A percentile compares a stretch with the other conserved stretches of the same genome.
phyloP scores from a whole-genome alignment of 2,888 invertebrate genomes.

The Drosophila tanythrix region DNA sequence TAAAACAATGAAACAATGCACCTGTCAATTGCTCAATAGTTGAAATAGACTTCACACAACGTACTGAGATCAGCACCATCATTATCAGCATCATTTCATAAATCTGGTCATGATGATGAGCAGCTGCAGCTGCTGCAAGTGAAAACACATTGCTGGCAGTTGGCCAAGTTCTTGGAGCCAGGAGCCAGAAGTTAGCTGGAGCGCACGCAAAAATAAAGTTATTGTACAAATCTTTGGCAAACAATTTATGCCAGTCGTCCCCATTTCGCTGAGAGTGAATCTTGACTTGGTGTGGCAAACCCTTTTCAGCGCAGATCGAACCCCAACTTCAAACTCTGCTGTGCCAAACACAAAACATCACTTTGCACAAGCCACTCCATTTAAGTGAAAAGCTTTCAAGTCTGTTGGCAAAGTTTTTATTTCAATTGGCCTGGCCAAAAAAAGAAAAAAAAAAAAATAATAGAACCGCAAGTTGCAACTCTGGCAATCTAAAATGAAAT shows the following conservation, averaged over 20 bases:
- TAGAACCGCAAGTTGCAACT: constrained; percentile 26
- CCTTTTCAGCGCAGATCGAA: background rate
- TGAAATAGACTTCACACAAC: constrained; percentile 18
- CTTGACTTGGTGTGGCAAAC: background rate
- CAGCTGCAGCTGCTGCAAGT: constrained; percentile 6
- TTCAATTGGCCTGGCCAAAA: constrained; percentile 19
- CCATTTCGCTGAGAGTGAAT: background rate
- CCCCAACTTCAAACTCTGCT: too few species aligned
- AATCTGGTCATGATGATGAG: background rate
- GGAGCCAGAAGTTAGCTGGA: background rate
- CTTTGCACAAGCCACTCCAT: constrained; percentile 4
- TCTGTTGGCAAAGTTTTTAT: constrained; percentile 27
- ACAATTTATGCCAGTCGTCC: background rate
- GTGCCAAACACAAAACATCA: background rate
- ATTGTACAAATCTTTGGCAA: background rate
- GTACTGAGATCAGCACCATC: constrained; percentile 18
- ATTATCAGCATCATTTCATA: constrained; percentile 9
- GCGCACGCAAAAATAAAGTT: background rate
- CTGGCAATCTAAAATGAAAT: constrained; percentile 8
- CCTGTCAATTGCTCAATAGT: constrained; percentile 33
- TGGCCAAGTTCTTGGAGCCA: constrained; percentile 38
- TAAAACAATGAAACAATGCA: constrained; percentile 27
- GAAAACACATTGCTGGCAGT: constrained; percentile 44
- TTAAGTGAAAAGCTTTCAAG: constrained; percentile 28
- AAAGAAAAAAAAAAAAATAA: background rate